phyloP scores from a whole-genome alignment of 2,113 vertebrate genomes.

The Alouatta palliata region DNA sequence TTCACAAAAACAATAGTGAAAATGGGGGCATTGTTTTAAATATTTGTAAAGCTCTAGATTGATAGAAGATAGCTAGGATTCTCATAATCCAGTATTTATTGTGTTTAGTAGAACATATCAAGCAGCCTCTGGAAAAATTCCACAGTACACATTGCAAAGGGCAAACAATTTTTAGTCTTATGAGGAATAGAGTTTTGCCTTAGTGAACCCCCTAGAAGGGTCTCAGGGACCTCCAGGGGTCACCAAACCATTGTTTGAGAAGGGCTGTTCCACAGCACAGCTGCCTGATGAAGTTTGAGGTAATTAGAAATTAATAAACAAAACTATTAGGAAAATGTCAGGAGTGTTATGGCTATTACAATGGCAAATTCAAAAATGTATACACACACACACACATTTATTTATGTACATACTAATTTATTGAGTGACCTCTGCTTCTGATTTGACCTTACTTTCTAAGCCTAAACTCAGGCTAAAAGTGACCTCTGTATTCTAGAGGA shows the following conservation, averaged over 20 bases:
- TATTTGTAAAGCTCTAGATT: background rate
- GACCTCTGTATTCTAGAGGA: background rate
- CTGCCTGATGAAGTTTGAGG: background rate
- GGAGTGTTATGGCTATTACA: background rate
- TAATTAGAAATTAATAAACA: background rate
- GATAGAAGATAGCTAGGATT: background rate
- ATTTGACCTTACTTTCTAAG: background rate
- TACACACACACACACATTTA: background rate
- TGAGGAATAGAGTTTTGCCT: background rate
- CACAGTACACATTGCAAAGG: background rate
- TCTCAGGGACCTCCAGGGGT: background rate
- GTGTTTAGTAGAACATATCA: background rate
- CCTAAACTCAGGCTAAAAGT: background rate
- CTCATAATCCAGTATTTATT: background rate
- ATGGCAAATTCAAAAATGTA: background rate
- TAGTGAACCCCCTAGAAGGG: background rate
- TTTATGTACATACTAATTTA: background rate
- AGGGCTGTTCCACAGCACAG: background rate
- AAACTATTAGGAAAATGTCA: background rate
- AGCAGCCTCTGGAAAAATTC: background rate
- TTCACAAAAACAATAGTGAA: background rate
- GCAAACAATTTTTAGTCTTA: background rate
- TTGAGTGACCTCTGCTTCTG: background rate
- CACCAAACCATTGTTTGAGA: background rate
- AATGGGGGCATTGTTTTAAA: background rate